Conservation (phyloP, 2,113 vertebrate genomes). For the Sceloporus undulatus region DNA sequence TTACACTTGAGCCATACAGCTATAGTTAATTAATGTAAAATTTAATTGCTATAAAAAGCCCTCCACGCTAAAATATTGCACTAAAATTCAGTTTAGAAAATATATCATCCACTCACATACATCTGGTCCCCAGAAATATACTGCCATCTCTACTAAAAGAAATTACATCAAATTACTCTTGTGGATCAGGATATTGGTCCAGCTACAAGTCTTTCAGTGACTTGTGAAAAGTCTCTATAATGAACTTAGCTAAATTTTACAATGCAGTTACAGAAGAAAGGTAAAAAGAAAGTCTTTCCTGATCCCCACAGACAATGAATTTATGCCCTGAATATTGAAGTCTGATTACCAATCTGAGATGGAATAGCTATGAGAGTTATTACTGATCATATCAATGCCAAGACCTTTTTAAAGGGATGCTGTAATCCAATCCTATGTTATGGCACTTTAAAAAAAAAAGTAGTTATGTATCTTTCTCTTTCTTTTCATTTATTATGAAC, state of each 20-base stretch:
- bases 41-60: slow-evolving; percentile 59
- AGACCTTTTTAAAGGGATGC: slow-evolving; percentile 27
- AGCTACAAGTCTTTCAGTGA: slow-evolving; percentile 30
- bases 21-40: slow-evolving; percentile 54
- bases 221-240: slow-evolving; percentile 49
- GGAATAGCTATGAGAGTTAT: slow-evolving; percentile 32
- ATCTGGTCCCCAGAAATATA: slow-evolving; percentile 36
- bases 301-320: slow-evolving; percentile 31
- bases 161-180: slow-evolving; percentile 37
- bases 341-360: neutral
- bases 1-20: neutral
- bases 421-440: slow-evolving; percentile 12
- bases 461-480: slow-evolving; percentile 16
- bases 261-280: slow-evolving; percentile 24
- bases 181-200: slow-evolving; percentile 26
- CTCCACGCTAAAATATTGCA: slow-evolving; percentile 46
- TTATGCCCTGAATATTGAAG: slow-evolving; percentile 50
- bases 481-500: slow-evolving; percentile 8
- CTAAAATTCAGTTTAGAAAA: slow-evolving; percentile 33
- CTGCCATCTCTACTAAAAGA: slow-evolving; percentile 36
- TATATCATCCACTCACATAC: slow-evolving; percentile 22
- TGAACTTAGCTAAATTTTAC: slow-evolving; percentile 36
- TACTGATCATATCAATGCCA: accelerated
- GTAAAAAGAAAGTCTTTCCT: slow-evolving; percentile 32
- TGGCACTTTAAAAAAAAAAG: neutral